These are phyloP conservation scores for Actias luna DNA, from an alignment of 2,888 invertebrate species.

Conservation along the genomic window DNA sequence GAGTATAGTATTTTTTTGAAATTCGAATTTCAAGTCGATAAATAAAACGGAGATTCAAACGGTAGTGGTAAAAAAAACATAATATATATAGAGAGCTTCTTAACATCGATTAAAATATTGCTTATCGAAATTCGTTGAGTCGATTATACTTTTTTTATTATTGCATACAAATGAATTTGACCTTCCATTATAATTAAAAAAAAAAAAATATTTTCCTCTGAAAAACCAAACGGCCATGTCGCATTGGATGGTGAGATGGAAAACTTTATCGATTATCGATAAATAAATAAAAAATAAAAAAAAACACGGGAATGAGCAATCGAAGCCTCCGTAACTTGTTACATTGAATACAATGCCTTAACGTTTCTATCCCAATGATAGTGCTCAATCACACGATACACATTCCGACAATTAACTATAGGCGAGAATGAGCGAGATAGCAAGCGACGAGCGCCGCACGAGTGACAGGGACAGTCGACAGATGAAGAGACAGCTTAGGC, in stretches of 20 bases:
- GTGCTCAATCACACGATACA: conserved; percentile 35
- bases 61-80: not conserved
- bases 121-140: conserved; percentile 71
- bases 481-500: conserved; percentile 50
- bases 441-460: conserved; percentile 56
- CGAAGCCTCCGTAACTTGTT: conserved; percentile 33
- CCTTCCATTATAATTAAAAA: too few relatives aligned
- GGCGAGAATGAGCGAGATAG: conserved; percentile 64
- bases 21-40: not conserved
- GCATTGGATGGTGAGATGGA: conserved; percentile 62
- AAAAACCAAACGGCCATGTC: conserved; percentile 60
- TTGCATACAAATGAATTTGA: too few relatives aligned
- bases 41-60: conserved; percentile 30
- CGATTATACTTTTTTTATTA: conserved; percentile 20
- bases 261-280: conserved; percentile 32
- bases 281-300: conserved; percentile 32
- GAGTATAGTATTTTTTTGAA: not conserved
- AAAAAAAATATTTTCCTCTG: conserved; percentile 27
- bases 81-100: conserved; percentile 19
- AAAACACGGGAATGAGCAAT: conserved; percentile 54
- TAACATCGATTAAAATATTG: conserved; percentile 51
- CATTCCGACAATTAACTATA: conserved; percentile 51
- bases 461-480: conserved; percentile 72
- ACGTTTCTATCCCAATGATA: conserved; percentile 29
- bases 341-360: conserved; percentile 32